Evolutionary conservation across 2,113 vertebrate species (phyloP).

Genomic region (Boulengeromyrus knoepffleri): DNA sequence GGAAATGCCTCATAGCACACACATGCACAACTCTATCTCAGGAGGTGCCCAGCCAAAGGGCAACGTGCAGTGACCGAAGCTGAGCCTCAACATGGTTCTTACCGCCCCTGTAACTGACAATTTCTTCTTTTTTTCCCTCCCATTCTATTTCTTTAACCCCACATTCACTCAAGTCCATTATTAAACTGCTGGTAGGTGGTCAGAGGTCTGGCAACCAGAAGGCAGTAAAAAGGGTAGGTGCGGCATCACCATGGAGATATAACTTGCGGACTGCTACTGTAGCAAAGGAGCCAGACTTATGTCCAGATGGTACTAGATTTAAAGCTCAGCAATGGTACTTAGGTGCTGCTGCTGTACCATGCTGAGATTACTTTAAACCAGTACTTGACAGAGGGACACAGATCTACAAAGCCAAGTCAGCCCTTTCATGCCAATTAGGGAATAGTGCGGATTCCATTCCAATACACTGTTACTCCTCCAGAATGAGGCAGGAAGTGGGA

Average conservation of each 20-base stretch:
- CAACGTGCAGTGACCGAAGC: constrained; percentile 12
- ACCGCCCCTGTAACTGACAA: not conserved
- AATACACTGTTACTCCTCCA: not conserved
- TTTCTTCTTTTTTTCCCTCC: not conserved
- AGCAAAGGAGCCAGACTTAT: not conserved
- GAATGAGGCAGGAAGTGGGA: not conserved
- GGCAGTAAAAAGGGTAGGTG: not conserved
- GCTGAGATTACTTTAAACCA: not conserved
- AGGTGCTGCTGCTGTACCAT: not conserved
- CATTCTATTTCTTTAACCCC: not conserved
- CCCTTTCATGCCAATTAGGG: not conserved
- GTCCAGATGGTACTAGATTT: not conserved
- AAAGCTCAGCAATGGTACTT: not conserved
- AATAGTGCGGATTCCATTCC: not conserved
- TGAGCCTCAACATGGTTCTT: not conserved
- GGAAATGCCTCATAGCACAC: not conserved
- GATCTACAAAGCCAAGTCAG: not conserved
- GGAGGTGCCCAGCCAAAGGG: not conserved
- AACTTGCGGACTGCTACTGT: not conserved
- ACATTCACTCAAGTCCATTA: not conserved
- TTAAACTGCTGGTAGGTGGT: not conserved
- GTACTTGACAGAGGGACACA: not conserved
- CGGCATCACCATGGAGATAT: not conserved
- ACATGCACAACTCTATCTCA: not conserved
- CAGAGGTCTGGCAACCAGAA: not conserved